A percentile compares a stretch with the other conserved stretches of the same genome.
Conservation (phyloP, 1,140 invertebrate species). For the Drosophila bifasciata region DNA sequence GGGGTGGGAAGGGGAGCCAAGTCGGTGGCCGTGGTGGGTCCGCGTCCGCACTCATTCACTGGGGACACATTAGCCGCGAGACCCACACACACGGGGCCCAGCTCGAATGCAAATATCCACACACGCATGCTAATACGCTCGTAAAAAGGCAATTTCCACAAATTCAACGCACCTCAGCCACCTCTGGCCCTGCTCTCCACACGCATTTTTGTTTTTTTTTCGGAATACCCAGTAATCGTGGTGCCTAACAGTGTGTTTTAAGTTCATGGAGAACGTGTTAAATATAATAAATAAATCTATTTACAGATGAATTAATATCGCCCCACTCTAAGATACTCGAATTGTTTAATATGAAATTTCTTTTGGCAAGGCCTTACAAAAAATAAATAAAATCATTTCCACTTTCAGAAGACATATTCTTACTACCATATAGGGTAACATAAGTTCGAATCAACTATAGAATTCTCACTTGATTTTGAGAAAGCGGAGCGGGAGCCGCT, state of each 20-base stretch:
- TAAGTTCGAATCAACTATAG: too few species aligned
- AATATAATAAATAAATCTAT: too few species aligned
- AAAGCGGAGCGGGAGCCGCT: conserved; percentile 41
- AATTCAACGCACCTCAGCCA: conserved; percentile 64
- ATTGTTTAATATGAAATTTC: too few species aligned
- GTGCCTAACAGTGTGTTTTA: neutral
- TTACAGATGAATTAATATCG: too few species aligned
- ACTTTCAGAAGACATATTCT: too few species aligned
- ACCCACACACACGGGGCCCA: conserved; percentile 29
- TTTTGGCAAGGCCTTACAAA: too few species aligned
- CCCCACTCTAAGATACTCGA: too few species aligned
- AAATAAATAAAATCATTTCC: too few species aligned
- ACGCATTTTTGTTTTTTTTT: conserved; percentile 51
- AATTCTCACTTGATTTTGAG: neutral
- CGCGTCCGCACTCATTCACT: conserved; percentile 66
- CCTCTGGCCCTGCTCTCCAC: conserved; percentile 12
- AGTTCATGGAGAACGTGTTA: neutral
- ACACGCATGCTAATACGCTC: conserved; percentile 73
- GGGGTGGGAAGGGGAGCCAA: conserved; percentile 2
- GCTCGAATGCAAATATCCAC: conserved; percentile 62
- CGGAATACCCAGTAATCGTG: too few species aligned
- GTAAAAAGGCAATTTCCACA: conserved; percentile 83
- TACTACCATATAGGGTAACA: too few species aligned
- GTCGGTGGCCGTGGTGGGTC: conserved; percentile 19
- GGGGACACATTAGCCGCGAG: conserved; percentile 75